Conservation (phyloP, 2,797 vertebrate species). For the Lycodopsis pacificus region DNA sequence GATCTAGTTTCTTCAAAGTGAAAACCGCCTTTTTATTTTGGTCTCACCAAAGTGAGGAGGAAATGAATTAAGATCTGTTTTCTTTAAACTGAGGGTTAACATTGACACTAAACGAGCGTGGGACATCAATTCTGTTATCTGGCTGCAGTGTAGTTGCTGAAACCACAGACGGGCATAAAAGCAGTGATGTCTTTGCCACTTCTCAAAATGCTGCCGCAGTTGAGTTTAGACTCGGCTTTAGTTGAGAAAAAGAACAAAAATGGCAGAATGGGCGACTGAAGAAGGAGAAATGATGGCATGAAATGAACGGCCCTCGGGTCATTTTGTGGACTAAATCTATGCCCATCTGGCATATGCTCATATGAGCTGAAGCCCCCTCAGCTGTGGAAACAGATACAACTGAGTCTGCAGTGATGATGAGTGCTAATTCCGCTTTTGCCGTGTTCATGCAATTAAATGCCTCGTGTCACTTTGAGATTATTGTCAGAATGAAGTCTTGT, state of each 20-base stretch:
- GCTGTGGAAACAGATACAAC: slow-evolving; percentile 63
- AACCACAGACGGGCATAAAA: slow-evolving; percentile 16
- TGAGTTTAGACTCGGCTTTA: slow-evolving; percentile 21
- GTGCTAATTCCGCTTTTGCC: slow-evolving; percentile 40
- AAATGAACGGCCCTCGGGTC: slow-evolving; percentile 56
- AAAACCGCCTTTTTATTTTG: neutral
- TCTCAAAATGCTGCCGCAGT: slow-evolving; percentile 16
- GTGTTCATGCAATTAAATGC: slow-evolving; percentile 51
- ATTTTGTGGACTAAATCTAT: slow-evolving; percentile 54
- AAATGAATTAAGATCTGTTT: slow-evolving; percentile 16
- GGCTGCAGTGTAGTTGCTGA: slow-evolving; percentile 10
- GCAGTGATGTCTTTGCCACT: slow-evolving; percentile 6
- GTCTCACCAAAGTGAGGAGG: neutral
- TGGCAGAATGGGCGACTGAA: slow-evolving; percentile 44
- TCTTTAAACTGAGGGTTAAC: slow-evolving; percentile 28
- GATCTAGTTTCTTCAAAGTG: slow-evolving; percentile 21
- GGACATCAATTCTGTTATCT: slow-evolving; percentile 8
- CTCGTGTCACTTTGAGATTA: slow-evolving; percentile 53
- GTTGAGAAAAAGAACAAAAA: slow-evolving; percentile 34
- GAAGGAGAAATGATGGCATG: slow-evolving; percentile 50
- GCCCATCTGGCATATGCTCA: slow-evolving; percentile 65
- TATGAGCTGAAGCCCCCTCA: slow-evolving; percentile 43
- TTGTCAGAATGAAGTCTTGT: slow-evolving; percentile 35
- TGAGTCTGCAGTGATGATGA: slow-evolving; percentile 42
- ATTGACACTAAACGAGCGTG: slow-evolving; percentile 6